These are phyloP conservation scores for Hirtodrosophila histrioides DNA, from an alignment of 2,888 invertebrate genomes.

Conservation along the genomic window DNA sequence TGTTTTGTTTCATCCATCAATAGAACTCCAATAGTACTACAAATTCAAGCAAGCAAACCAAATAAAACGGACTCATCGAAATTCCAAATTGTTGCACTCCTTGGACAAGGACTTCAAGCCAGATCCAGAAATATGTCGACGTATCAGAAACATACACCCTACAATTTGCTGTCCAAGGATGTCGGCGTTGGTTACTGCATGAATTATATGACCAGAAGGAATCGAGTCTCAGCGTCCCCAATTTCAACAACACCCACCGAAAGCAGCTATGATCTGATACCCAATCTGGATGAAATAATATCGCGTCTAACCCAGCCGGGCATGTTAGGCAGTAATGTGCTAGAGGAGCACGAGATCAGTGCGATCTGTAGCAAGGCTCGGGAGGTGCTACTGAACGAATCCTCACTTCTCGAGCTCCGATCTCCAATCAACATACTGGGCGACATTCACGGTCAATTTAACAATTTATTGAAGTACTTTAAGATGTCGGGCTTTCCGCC, in stretches of 20 bases:
- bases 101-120: constrained; percentile 3
- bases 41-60: constrained; percentile 13
- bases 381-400: constrained; percentile 98
- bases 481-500: constrained; percentile 99
- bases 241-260: not conserved
- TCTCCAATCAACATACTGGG: constrained; percentile 99
- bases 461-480: constrained; percentile 96
- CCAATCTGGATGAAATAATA: constrained; percentile 49
- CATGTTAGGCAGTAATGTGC: constrained; percentile 87
- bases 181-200: constrained; percentile 24
- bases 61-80: constrained; percentile 25
- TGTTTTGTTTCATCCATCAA: not conserved
- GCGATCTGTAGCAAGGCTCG: constrained; percentile 97
- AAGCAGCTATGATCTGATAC: constrained; percentile 9
- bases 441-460: constrained; percentile 99
- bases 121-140: constrained; percentile 23
- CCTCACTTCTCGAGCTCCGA: constrained; percentile 97
- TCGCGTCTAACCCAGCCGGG: constrained; percentile 18
- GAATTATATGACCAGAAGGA: constrained; percentile 23
- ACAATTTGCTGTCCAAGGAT: constrained; percentile 7
- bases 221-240: not conserved
- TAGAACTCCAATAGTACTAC: constrained; percentile 1
- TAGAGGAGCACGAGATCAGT: constrained; percentile 98
- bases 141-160: constrained; percentile 1
- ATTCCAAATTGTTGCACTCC: constrained; percentile 41